Evolutionary conservation across 1,140 invertebrate species (phyloP).

Genomic region (Drosophila parvula): DNA sequence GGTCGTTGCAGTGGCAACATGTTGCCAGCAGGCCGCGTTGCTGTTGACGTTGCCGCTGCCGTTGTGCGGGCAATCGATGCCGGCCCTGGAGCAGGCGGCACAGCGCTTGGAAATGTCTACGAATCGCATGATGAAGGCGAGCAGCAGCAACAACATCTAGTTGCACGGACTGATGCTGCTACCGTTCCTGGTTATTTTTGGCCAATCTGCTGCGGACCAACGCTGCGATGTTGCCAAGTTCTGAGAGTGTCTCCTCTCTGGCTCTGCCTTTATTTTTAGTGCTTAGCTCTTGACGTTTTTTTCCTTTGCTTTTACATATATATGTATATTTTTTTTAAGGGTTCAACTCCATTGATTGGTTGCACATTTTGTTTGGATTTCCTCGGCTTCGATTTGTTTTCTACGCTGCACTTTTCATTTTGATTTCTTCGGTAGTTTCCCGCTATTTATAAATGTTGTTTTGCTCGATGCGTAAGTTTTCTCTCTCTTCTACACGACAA

Average conservation of each 20-base stretch:
- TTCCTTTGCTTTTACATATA: not conserved
- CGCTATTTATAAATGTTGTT: constrained; percentile 77
- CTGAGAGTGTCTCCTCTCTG: constrained; percentile 31
- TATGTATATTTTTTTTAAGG: constrained; percentile 53
- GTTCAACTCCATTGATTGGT: constrained; percentile 74
- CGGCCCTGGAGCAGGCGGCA: constrained; percentile 56
- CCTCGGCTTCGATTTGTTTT: constrained; percentile 20
- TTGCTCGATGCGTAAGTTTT: constrained; percentile 70
- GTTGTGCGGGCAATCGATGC: constrained; percentile 52
- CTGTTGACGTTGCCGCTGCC: constrained; percentile 47
- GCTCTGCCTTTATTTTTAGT: constrained; percentile 53
- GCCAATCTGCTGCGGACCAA: constrained; percentile 63
- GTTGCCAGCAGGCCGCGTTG: constrained; percentile 68
- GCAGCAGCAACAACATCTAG: constrained; percentile 82
- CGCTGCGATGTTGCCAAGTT: constrained; percentile 71
- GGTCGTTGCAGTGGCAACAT: constrained; percentile 56
- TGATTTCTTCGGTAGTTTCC: constrained; percentile 56
- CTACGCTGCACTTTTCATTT: constrained; percentile 70
- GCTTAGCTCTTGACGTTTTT: constrained; percentile 23
- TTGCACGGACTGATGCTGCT: constrained; percentile 69
- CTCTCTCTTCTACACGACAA: constrained; percentile 50
- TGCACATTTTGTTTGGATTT: constrained; percentile 70
- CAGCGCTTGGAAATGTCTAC: constrained; percentile 83
- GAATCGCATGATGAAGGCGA: constrained; percentile 82
- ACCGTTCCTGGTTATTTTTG: constrained; percentile 64